These are phyloP conservation scores for Trachythela sp. DNA, from an alignment of 64 coral and sea anemone species.

Conservation along the genomic window DNA sequence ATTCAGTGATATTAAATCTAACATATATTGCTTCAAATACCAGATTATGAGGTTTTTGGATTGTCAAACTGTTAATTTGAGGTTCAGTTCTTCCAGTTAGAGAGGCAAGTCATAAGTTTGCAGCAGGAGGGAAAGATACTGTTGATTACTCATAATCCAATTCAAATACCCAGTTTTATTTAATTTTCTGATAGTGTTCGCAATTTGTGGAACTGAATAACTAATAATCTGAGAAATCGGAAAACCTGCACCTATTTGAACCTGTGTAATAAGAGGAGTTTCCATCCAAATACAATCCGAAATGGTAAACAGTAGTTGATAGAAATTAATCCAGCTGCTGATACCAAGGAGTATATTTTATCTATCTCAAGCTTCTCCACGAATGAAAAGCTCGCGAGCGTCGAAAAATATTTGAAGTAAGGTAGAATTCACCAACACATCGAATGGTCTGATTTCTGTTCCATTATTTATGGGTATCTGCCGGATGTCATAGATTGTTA, in stretches of 20 bases:
- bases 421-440: no score
- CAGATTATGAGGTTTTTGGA: not conserved
- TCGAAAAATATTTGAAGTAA: no score
- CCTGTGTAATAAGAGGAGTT: not conserved
- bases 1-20: not conserved
- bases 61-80: not conserved
- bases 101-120: not conserved
- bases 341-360: no score
- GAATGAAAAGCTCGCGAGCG: no score
- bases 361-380: no score
- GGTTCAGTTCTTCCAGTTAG: not conserved
- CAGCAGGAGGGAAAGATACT: not conserved
- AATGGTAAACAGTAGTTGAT: not conserved
- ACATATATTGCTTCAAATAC: not conserved
- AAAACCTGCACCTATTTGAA: not conserved
- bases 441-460: no score
- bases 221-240: not conserved
- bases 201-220: not conserved
- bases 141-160: not conserved
- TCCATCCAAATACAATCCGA: conserved; percentile 17
- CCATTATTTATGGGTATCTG: no score
- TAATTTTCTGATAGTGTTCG: not conserved
- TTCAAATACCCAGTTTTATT: not conserved
- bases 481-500: no score
- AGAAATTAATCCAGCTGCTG: not conserved